Base-by-base conservation (phyloP, 2,888 invertebrate genomes). In the Brassicogethes aeneus region DNA sequence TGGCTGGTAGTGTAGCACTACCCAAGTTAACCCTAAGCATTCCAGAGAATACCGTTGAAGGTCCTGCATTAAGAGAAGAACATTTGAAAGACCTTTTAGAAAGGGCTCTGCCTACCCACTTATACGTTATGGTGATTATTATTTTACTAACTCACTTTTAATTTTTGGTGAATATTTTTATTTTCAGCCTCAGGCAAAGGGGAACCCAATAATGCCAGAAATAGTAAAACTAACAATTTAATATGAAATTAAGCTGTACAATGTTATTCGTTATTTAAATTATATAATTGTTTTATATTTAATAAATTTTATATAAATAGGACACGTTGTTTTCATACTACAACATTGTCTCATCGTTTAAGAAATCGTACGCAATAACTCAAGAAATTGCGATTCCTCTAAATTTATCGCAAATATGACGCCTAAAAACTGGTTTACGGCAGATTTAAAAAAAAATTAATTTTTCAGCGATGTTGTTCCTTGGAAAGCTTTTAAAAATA, bases 1-100 rank as follows among this genome's bases (percentile, higher is more conserved):
- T 81, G 36, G 75, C 85, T 7, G 88, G 88, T 2, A 78, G 79
- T 61, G 80, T 85, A n/a, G 71, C 74, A 2, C 74, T 85, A 41
- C 85, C 86, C 1, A 70, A 74, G 55, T 67, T 79, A 61, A 70
- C 71, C 61, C 69, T 77, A 29, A 69, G 69, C 13, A 59, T 76
- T 16, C 62, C 75, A 2, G 74, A 74, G 45, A 59, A 56, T 34
- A 53, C 57, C 37, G 51, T 56, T 2, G 68, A 67, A 42, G 59
- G 60, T n/a, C 55, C 64, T 1, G 52, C 67, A 47, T 47, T 74
- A 39, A 63, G 64, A 47, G 71, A 70, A 54, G 68, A 63, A 41
- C 71, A 76, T 54, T 65, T 77, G 33, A 64, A 72, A 47, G 71
- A 73, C 50, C 66, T 80, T 15, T 64, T 80, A 36, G 73, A 76